Evolutionary conservation across 2,113 vertebrate species (phyloP), one percentile per base, ranked within the genome.

Genomic region (Chionodraco myersi): DNA sequence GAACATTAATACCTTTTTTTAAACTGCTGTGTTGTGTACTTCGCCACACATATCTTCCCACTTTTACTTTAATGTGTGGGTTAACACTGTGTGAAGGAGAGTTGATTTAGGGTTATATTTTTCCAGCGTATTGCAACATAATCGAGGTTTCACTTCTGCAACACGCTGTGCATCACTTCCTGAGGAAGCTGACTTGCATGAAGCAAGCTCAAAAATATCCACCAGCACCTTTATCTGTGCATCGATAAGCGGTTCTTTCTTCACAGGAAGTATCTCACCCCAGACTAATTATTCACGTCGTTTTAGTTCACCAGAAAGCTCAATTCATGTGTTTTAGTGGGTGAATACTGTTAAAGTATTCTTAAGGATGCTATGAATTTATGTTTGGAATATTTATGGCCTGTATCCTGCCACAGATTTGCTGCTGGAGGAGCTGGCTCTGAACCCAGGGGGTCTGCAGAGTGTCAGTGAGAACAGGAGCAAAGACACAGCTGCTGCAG

Each of bases 391-490:
- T 45, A 69, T 54, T 77, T 21, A 78, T 30, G 2, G 14, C 21
- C 8, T 80, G 23, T 60, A 6, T 77, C 23, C 21, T 72, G 57
- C 61, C 3, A 16, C 80, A 95, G 95, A 95, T 85, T 64, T 92
- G 72, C 90, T 95, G 53, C 70, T 95, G 56, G 90, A 93, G 53
- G 92, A 95, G 73, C 69, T 95, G 66, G 89, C 90, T 16, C 21
- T 85, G n/a, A 89, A 54, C 66, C 15, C 89, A 11, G 30, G 49
- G 7, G 21, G n/a, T 61, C 70, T 72, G 52, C 45, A 72, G 44
- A 51, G 18, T 10, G 65, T 62, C 15, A 3, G 13, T 15, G 75
- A 65, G 26, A 81, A 68, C 21, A 79, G 30, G 13, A 69, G 53
- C 34, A 78, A 60, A 4, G 36, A 66, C 53, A 1, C 57, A 53